These are phyloP conservation scores for Alectura lathami DNA, from an alignment of 2,113 vertebrate genomes.

Conservation along the genomic window DNA sequence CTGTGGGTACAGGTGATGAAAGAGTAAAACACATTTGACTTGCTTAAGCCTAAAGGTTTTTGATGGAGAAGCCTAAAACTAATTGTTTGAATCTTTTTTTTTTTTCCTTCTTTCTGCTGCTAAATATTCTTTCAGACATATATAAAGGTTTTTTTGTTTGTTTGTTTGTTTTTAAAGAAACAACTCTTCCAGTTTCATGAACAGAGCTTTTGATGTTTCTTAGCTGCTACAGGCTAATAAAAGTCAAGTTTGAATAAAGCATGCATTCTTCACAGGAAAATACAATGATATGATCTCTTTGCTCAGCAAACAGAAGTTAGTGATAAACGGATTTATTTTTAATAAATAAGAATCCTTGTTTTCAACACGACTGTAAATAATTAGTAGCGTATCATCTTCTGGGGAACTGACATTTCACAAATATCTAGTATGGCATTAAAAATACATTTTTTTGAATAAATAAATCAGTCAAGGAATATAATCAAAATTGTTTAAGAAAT, in stretches of 20 bases:
- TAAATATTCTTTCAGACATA: conserved; percentile 8
- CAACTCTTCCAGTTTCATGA: neutral
- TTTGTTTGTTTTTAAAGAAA: neutral
- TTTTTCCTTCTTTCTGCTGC: neutral
- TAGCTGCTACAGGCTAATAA: conserved; percentile 15
- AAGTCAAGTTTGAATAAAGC: conserved; percentile 10
- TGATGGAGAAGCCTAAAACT: neutral
- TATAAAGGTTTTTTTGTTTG: neutral
- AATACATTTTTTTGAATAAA: neutral
- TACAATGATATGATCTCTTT: neutral
- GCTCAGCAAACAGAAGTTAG: conserved; percentile 18
- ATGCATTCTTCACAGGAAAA: conserved; percentile 5
- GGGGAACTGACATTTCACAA: neutral
- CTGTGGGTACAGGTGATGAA: neutral
- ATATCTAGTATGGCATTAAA: neutral
- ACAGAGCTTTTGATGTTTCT: conserved; percentile 14
- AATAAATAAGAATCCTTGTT: conserved; percentile 6
- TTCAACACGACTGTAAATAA: conserved; percentile 2
- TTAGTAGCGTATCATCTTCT: neutral
- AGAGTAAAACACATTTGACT: neutral
- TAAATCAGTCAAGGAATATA: neutral
- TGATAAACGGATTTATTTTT: conserved; percentile 44
- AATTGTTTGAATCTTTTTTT: neutral
- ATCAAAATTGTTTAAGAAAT: conserved; percentile 14
- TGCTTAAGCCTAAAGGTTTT: neutral